A percentile compares a stretch with the other conserved stretches of the same genome.
Evolutionary conservation across 2,113 vertebrate genomes (phyloP).

Genomic region (Anas platyrhynchos): DNA sequence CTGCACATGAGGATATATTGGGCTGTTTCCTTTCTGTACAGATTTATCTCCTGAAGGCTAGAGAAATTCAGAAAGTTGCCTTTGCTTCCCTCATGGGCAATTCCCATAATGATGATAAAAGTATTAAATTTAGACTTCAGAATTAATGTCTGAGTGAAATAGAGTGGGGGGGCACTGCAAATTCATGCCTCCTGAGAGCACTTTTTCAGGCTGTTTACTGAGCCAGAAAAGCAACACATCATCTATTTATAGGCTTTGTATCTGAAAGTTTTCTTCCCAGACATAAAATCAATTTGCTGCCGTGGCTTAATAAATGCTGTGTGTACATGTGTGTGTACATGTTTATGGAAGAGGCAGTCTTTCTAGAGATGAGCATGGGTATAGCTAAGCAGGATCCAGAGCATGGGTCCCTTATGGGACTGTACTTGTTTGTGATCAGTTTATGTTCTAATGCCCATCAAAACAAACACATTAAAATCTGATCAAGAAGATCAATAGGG

Average conservation of each 20-base stretch:
- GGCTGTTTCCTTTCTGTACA: not conserved
- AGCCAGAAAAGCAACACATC: not conserved
- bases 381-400: not conserved
- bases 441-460: not conserved
- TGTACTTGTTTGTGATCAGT: not conserved
- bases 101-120: not conserved
- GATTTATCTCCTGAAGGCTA: not conserved
- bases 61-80: not conserved
- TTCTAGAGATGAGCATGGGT: not conserved
- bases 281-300: not conserved
- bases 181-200: not conserved
- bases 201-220: conserved; percentile 13
- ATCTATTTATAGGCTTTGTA: not conserved
- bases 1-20: rapidly evolving
- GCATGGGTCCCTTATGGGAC: not conserved
- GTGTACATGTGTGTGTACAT: not conserved
- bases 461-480: not conserved
- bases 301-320: not conserved
- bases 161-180: not conserved
- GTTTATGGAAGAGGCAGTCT: not conserved
- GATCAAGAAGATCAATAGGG: not conserved
- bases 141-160: not conserved
- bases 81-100: not conserved
- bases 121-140: not conserved
- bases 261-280: conserved; percentile 30